Evolutionary conservation across 2,797 vertebrate genomes (phyloP).

Genomic region (Parambassis ranga): DNA sequence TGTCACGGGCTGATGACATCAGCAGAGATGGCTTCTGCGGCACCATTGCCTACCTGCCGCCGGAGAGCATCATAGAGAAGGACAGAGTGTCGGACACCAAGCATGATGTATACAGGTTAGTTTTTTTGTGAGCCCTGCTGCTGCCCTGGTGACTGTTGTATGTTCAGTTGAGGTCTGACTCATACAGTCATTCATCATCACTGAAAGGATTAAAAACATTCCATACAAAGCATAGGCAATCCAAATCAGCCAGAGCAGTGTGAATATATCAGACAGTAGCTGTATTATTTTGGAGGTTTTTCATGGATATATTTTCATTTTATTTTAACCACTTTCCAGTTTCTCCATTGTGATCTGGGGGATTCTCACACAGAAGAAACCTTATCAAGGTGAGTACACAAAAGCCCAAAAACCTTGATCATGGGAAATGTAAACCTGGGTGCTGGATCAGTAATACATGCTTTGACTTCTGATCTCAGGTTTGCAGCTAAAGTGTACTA

Average conservation of each 20-base stretch:
- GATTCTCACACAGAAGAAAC: slow-evolving; percentile 95
- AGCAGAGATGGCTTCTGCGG: slow-evolving; percentile 97
- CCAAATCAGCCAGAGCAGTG: too few species aligned
- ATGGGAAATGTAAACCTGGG: too few species aligned
- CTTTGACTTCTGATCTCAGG: too few species aligned
- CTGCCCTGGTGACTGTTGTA: too few species aligned
- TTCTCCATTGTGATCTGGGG: slow-evolving; percentile 98
- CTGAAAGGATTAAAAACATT: too few species aligned
- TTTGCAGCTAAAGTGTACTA: too few species aligned
- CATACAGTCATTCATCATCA: neutral
- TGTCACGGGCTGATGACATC: slow-evolving; percentile 92
- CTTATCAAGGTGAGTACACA: slow-evolving; percentile 96
- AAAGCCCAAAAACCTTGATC: too few species aligned
- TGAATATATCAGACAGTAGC: too few species aligned
- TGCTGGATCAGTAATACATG: too few species aligned
- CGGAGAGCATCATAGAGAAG: slow-evolving; percentile 96
- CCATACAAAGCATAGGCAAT: too few species aligned
- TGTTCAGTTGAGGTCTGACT: slow-evolving; percentile 7
- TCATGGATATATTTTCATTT: neutral
- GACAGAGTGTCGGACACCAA: slow-evolving; percentile 94
- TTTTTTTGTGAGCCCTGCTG: neutral
- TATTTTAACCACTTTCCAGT: slow-evolving; percentile 66
- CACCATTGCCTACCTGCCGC: slow-evolving; percentile 96
- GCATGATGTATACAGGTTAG: slow-evolving; percentile 97
- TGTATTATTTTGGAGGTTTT: neutral